Base-by-base conservation (phyloP, 2,888 invertebrate species). In the Bursaphelenchus okinawaensis region DNA sequence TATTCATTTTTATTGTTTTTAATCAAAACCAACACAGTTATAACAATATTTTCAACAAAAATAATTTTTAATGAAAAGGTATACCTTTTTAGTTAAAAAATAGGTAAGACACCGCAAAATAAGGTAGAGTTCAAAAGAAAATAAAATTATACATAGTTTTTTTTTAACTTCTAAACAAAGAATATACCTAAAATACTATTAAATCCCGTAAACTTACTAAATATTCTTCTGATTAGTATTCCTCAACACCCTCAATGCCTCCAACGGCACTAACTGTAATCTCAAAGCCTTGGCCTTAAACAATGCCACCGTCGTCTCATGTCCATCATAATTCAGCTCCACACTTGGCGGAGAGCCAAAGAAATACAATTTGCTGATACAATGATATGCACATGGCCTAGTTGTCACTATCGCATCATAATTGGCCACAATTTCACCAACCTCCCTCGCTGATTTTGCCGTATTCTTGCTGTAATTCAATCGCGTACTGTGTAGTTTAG, bases 241-340 rank as follows among this genome's bases (percentile, higher is more conserved):
- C 23, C 40, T 59, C 12, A 59, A 26, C 22, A 52, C 58, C 20
- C 20, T 50, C n/a, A 59, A 40, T 20, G 60, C 60, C 19, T 59
- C 24, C 12, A 59, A 20, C 1, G 60, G 60, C 8, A 23, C 3
- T 20, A 51, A 50, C 9, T 16, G n/a, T 6, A n/a, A 40, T n/a
- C 40, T 40, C 40, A 40, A 40, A 12, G 12, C 40, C n/a, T 40
- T 40, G 1, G 40, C 40, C n/a, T 40, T 40, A n/a, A 40, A 40
- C n/a, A 40, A 40, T n/a, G n/a, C 12, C 6, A 16, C 16, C n/a
- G 40, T 4, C 40, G 40, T 40, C 1, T 40, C 40, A 40, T 40
- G 16, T 16, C n/a, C n/a, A 40, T 40, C 40, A 40, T 40, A 40
- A 1, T 12, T 40, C 40, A 40, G n/a, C 3, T 40, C 40, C 6